Percentiles rank a stretch among this genome's conserved stretches.
Conservation (phyloP, 2,797 vertebrate species). For the Esox lucius region DNA sequence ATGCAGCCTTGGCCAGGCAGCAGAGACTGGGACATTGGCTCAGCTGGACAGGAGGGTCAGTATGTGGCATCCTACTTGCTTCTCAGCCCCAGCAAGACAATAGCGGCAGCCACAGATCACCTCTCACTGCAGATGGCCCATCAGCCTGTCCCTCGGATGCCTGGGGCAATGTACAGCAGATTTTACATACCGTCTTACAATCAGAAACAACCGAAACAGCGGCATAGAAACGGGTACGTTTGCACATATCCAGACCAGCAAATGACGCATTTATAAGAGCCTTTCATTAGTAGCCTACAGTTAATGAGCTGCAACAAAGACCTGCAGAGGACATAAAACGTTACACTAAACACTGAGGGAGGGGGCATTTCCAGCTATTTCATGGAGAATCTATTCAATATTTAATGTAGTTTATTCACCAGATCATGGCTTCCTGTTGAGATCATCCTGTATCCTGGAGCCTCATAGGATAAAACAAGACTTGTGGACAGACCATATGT, state of each 20-base stretch:
- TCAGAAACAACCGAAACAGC: not conserved
- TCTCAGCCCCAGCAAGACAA: not conserved
- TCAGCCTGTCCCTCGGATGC: not conserved
- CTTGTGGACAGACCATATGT: not conserved
- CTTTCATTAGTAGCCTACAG: not conserved
- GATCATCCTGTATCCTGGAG: conserved; percentile 18
- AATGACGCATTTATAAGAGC: not conserved
- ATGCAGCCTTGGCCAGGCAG: not conserved
- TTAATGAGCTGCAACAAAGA: too few relatives aligned
- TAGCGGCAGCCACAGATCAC: not conserved
- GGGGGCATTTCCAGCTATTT: conserved; percentile 21
- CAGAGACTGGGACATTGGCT: not conserved
- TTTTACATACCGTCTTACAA: not conserved
- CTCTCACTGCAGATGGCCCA: conserved; percentile 18
- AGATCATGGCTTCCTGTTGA: conserved; percentile 24
- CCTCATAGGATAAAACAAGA: not conserved
- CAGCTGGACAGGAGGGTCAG: not conserved
- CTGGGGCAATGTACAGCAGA: not conserved
- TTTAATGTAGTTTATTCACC: conserved; percentile 43
- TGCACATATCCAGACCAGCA: not conserved
- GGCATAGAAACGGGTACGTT: not conserved
- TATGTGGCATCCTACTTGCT: not conserved
- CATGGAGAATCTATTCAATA: conserved; percentile 48
- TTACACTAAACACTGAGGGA: not conserved
- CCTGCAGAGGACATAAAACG: not conserved